Conservation (phyloP, 2,888 invertebrate genomes). For the Ophion costatus region DNA sequence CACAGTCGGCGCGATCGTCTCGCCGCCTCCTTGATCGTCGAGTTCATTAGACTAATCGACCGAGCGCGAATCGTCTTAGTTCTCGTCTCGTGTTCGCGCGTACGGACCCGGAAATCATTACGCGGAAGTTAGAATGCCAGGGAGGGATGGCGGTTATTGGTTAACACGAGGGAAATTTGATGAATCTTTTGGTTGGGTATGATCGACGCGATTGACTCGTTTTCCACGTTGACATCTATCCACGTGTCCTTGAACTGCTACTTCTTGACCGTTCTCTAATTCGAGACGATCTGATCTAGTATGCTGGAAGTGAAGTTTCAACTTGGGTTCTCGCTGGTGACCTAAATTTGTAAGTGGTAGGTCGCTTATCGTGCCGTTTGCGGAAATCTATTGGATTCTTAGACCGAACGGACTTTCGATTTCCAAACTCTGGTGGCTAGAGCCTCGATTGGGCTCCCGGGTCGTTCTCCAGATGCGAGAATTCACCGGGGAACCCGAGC, state of each 20-base stretch:
- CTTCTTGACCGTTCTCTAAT: not conserved
- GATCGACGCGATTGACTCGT: not conserved
- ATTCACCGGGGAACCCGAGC: too few species aligned
- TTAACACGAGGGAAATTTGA: not conserved
- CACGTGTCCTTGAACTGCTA: not conserved
- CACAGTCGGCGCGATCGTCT: not conserved
- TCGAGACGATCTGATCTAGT: too few species aligned
- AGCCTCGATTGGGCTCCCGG: too few species aligned
- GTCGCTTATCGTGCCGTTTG: too few species aligned
- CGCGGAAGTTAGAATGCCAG: not conserved
- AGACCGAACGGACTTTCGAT: too few species aligned
- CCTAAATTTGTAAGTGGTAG: too few species aligned
- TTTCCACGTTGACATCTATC: not conserved
- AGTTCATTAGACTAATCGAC: conserved; percentile 78
- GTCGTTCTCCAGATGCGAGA: too few species aligned
- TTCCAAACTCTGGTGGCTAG: too few species aligned
- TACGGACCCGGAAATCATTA: conserved; percentile 12
- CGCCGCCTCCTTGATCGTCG: conserved; percentile 72
- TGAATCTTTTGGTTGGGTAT: not conserved
- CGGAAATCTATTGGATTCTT: too few species aligned
- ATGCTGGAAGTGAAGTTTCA: too few species aligned
- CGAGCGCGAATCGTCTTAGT: not conserved
- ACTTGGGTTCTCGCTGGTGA: too few species aligned
- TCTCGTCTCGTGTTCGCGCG: conserved; percentile 17
- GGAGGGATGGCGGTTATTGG: not conserved